Base-by-base conservation (phyloP, 2,113 vertebrate genomes). In the Tautogolabrus adspersus region DNA sequence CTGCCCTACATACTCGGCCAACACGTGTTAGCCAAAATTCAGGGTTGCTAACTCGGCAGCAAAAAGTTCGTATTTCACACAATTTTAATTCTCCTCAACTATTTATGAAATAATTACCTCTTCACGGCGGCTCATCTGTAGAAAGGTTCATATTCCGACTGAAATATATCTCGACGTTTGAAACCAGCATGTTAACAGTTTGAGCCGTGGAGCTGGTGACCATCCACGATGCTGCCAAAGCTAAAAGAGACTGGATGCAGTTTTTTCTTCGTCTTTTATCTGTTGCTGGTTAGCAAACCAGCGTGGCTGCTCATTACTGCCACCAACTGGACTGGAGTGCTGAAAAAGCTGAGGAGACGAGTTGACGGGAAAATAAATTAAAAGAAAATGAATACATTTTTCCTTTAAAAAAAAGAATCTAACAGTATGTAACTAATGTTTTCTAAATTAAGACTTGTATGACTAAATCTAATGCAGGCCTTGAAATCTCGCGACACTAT, bases 21-120 rank as follows among this genome's bases (percentile, higher is more conserved):
- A 0, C 90, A 92, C 90, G 91, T 90, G 90, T 69, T 68, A 1
- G 19, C 21, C 2, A 1, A 7, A 54, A 18, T 56, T 11, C 12
- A 8, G 9, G 30, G 4, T 1, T 58, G 90, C 84, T 85, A 83
- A 19, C 42, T 86, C 87, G 22, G 66, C 15, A 0, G 56, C 38
- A 47, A 81, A 19, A 3, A 13, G 8, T 3, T 47, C 1, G 16
- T 0, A 1, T 8, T 11, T 0, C 6, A 11, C 1, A 21, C 10
- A 10, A 16, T 1, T 1, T 3, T 0, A n/a, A 15, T 4, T 37
- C 10, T 34, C n/a, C 7, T n/a, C 10, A 13, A 11, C 1, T n/a
- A 18, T 0, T 21, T 8, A 0, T 19, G 0, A 19, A 12, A 42
- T 21, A 1, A 6, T 69, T 66, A 85, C 77, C 81, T 83, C 2